These are phyloP conservation scores for Blastobasis adustella DNA, from an alignment of 2,888 invertebrate genomes.

Conservation along the genomic window DNA sequence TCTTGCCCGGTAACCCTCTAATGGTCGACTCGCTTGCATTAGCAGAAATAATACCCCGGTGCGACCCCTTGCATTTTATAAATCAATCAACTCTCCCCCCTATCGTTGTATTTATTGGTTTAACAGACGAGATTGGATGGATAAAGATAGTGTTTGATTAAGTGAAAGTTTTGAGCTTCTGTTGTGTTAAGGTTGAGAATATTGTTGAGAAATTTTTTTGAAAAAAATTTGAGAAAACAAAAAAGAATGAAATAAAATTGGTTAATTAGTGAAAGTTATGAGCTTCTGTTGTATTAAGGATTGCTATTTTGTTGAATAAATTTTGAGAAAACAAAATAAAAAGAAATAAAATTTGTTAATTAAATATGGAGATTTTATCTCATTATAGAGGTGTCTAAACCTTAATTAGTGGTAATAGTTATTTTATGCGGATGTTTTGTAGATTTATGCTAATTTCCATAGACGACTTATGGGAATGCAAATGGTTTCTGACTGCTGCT, in stretches of 20 bases:
- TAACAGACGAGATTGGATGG: conserved; percentile 23
- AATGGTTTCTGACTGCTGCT: too few relatives aligned
- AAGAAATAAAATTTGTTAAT: background rate
- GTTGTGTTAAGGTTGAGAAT: background rate
- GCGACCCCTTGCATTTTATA: conserved; percentile 39
- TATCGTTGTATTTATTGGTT: conserved; percentile 33
- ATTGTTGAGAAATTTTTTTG: background rate
- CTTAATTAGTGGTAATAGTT: too few relatives aligned
- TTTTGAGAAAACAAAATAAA: background rate
- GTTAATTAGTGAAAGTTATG: background rate
- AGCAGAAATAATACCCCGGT: conserved; percentile 46
- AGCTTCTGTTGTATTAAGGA: background rate
- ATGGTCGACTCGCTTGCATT: conserved; percentile 49
- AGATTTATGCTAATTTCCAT: too few relatives aligned
- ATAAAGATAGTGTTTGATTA: conserved; percentile 16
- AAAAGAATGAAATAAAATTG: background rate
- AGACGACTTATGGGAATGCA: too few relatives aligned
- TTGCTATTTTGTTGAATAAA: background rate
- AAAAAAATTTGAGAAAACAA: too few relatives aligned
- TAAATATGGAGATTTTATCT: background rate
- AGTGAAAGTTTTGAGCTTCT: background rate
- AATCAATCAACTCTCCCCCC: conserved; percentile 43
- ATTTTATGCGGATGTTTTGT: too few relatives aligned
- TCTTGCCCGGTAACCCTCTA: conserved; percentile 43
- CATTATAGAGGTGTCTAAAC: too few relatives aligned